These are phyloP conservation scores for Hemitrygon akajei DNA, from an alignment of 2,797 vertebrate species.

Conservation along the genomic window DNA sequence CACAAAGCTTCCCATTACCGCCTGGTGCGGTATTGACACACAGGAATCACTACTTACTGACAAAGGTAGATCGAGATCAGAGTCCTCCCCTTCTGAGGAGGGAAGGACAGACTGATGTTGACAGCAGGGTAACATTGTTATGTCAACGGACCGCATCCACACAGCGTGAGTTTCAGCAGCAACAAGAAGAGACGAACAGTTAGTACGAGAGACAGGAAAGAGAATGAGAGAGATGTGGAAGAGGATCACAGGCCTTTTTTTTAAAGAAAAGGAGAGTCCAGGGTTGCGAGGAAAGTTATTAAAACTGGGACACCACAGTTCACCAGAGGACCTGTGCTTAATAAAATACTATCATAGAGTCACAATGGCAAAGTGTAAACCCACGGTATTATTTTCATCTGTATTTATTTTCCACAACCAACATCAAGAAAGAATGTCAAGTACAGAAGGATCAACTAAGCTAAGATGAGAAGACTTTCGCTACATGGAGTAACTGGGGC, in stretches of 20 bases:
- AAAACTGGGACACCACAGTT: not conserved
- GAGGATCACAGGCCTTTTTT: not conserved
- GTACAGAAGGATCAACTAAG: not conserved
- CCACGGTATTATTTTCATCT: not conserved
- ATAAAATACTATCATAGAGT: not conserved
- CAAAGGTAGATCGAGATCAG: slow-evolving; percentile 28
- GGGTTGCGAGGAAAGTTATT: not conserved
- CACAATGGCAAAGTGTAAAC: not conserved
- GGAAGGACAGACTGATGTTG: slow-evolving; percentile 47
- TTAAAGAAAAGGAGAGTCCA: too few species aligned
- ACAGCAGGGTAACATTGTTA: slow-evolving; percentile 39
- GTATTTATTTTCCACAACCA: not conserved
- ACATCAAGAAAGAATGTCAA: not conserved
- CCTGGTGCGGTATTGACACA: not conserved
- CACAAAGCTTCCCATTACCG: not conserved
- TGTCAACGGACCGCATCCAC: slow-evolving; percentile 45
- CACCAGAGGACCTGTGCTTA: not conserved
- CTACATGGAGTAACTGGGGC: not conserved
- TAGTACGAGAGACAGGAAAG: slow-evolving; percentile 44
- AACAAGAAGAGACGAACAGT: slow-evolving; percentile 43
- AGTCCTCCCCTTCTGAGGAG: slow-evolving; percentile 34
- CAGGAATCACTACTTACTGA: slow-evolving; percentile 29
- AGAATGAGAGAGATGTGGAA: slow-evolving; percentile 40
- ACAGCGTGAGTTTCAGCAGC: slow-evolving; percentile 40
- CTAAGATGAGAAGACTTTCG: not conserved